phyloP scores from a whole-genome alignment of 1,140 invertebrate genomes.

The Mizuhopecten yessoensis region DNA sequence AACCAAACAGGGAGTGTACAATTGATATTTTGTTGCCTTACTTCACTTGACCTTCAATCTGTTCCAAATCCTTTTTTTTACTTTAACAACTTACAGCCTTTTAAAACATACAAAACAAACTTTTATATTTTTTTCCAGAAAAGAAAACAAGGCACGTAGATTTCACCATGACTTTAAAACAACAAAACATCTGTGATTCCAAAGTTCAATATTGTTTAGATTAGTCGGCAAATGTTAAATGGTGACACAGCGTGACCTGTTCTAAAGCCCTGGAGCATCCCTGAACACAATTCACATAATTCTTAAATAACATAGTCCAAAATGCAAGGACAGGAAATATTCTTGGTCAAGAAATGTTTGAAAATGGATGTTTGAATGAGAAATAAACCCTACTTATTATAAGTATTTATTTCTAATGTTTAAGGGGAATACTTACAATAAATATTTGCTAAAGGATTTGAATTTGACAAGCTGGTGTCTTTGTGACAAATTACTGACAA shows the following conservation, averaged over 20 bases:
- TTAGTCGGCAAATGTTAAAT: too few relatives aligned
- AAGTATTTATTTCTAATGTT: conserved; percentile 28
- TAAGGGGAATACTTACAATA: not conserved
- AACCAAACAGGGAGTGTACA: too few relatives aligned
- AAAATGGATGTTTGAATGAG: not conserved
- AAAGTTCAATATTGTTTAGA: not conserved
- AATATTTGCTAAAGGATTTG: not conserved
- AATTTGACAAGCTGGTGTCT: not conserved
- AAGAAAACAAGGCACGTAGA: not conserved
- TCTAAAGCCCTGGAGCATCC: not conserved
- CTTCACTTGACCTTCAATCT: too few relatives aligned
- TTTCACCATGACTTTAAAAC: not conserved
- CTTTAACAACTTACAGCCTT: too few relatives aligned
- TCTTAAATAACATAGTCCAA: not conserved
- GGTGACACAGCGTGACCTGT: not conserved
- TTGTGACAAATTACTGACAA: not conserved
- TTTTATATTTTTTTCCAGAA: too few relatives aligned
- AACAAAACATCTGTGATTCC: not conserved
- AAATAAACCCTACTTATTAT: not conserved
- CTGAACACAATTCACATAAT: not conserved
- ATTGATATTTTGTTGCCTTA: too few relatives aligned
- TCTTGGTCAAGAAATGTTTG: not conserved
- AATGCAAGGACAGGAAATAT: not conserved
- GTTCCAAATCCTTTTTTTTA: too few relatives aligned
- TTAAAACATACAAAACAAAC: too few relatives aligned